Conservation (phyloP, 2,888 invertebrate species). For the Acronicta psi region DNA sequence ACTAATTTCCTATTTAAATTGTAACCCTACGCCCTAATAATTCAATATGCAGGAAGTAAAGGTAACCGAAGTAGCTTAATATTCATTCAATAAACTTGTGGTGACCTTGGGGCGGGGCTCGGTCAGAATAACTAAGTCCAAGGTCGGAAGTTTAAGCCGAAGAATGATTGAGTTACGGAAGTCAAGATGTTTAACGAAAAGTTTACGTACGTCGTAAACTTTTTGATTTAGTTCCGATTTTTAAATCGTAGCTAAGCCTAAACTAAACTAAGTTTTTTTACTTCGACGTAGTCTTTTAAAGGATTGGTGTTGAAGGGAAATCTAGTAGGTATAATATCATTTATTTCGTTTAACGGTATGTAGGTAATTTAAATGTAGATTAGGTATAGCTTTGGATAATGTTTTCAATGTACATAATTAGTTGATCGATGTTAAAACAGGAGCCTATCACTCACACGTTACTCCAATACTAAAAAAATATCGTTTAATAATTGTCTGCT, state of each 20-base stretch:
- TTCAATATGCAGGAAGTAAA: constrained; percentile 12
- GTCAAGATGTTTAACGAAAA: constrained; percentile 24
- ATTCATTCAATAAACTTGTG: constrained; percentile 38
- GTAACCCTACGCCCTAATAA: too few species aligned
- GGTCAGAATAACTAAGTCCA: constrained; percentile 36
- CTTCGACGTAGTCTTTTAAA: background rate
- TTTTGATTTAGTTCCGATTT: constrained; percentile 1
- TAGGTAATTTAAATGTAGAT: too few species aligned
- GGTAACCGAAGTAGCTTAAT: constrained; percentile 16
- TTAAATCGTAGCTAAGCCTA: background rate
- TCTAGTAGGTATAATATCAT: too few species aligned
- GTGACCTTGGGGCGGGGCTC: constrained; percentile 36
- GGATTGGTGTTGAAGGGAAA: too few species aligned
- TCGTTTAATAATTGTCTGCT: too few species aligned
- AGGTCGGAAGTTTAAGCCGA: constrained; percentile 28
- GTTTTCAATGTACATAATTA: too few species aligned
- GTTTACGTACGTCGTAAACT: constrained; percentile 18
- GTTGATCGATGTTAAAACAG: too few species aligned
- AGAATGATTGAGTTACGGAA: constrained; percentile 16
- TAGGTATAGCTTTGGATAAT: too few species aligned
- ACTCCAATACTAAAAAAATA: too few species aligned
- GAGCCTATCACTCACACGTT: too few species aligned
- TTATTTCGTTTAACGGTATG: too few species aligned
- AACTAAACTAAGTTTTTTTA: background rate
- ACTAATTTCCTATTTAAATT: too few species aligned